Evolutionary conservation across 1,140 invertebrate species (phyloP), one percentile per base, ranked within the genome.

Genomic region (Cherax quadricarinatus): DNA sequence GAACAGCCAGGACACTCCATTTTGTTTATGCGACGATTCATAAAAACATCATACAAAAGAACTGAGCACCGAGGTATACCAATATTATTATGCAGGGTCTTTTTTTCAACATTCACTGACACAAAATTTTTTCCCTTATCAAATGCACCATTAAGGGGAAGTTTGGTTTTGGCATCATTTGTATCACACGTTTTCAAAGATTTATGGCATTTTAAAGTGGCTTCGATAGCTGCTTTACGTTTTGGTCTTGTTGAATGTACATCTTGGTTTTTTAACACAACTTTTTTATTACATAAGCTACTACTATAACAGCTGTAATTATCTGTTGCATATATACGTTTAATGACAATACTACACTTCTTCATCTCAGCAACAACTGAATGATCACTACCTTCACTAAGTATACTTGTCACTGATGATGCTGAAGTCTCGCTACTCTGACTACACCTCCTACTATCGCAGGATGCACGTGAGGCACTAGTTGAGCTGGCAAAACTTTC

Each of bases 291-390:
- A 87, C 90, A 91, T 49, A 91, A 70, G 51, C 84, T 86, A 75
- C 90, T 91, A 66, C 90, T 91, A 24, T 91, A 91, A 30, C 90
- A 91, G 79, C 90, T 91, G 81, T 86, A 86, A 41, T 86, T 91
- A 70, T 91, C 84, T 24, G 75, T 75, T 70, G 84, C 86, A 66
- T 91, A 87, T 60, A 91, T 91, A 21, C 90, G 90, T 66, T 91
- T 91, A 30, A 91, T 91, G 49, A 91, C 90, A 82, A 91, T 91
- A 70, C 90, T 91, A 53, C 90, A 91, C 82, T 91, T 91, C 80
- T 91, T 91, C 18, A 91, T 70, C n/a, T 91, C 78, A 66, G 82
- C 60, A 48, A 51, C 57, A n/a, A 82, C 79, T 51, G 78, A 49
- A 53, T 62, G 79, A 70, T 86, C 84, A 86, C 70, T 80, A 18